phyloP scores from a whole-genome alignment of 1,140 invertebrate species.

The Dendroctonus ponderosae region DNA sequence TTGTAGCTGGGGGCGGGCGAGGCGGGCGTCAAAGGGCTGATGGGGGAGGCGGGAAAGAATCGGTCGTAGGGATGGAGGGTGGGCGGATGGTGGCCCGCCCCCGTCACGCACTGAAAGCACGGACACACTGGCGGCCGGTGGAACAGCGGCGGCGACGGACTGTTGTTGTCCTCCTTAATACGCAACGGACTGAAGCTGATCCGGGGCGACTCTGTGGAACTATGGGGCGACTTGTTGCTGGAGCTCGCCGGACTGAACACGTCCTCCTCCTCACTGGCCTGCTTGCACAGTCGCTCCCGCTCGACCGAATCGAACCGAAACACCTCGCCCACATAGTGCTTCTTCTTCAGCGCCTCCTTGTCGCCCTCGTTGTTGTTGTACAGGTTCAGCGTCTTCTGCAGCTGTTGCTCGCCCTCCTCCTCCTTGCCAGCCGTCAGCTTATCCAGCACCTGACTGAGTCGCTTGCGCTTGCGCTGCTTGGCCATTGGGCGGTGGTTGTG shows the following conservation, averaged over 20 bases:
- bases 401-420: slow-evolving; percentile 8
- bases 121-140: slow-evolving; percentile 54
- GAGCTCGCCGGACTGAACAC: slow-evolving; percentile 59
- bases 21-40: slow-evolving; percentile 61
- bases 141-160: slow-evolving; percentile 45
- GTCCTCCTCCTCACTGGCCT: slow-evolving; percentile 53
- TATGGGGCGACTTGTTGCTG: slow-evolving; percentile 56
- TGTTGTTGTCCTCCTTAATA: slow-evolving; percentile 55
- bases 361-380: slow-evolving; percentile 47
- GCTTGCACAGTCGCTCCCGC: slow-evolving; percentile 49
- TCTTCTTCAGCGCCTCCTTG: slow-evolving; percentile 43
- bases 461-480: slow-evolving; percentile 67
- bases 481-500: slow-evolving; percentile 60
- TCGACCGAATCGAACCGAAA: slow-evolving; percentile 57
- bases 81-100: slow-evolving; percentile 50
- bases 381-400: slow-evolving; percentile 40
- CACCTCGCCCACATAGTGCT: slow-evolving; percentile 50
- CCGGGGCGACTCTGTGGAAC: slow-evolving; percentile 58
- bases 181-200: slow-evolving; percentile 61
- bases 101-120: slow-evolving; percentile 54
- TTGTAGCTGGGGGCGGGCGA: slow-evolving; percentile 57
- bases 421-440: slow-evolving; percentile 56
- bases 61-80: slow-evolving; percentile 57
- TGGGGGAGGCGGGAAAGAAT: slow-evolving; percentile 60
- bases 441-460: slow-evolving; percentile 73